Percentiles rank a stretch among this genome's conserved stretches.
phyloP scores from a whole-genome alignment of 2,797 vertebrate species.

The Karalla daura region DNA sequence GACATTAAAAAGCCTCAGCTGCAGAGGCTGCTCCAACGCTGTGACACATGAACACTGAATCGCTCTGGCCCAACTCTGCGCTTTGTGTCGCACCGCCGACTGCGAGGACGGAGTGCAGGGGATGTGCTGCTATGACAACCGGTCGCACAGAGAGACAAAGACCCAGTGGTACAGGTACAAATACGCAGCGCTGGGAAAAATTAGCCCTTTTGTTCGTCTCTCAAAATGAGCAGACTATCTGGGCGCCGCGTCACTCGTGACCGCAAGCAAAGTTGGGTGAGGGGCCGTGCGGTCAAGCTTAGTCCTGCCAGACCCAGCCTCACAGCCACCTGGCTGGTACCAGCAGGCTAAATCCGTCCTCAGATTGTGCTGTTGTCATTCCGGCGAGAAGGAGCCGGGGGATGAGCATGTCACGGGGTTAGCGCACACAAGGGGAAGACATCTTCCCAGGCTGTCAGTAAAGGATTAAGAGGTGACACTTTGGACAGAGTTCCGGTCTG shows the following conservation, averaged over 20 bases:
- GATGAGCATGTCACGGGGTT: conserved; percentile 36
- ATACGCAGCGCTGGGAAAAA: background rate
- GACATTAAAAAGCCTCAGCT: conserved; percentile 33
- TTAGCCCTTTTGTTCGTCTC: background rate
- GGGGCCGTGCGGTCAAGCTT: conserved; percentile 3
- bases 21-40: background rate
- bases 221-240: background rate
- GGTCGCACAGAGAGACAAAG: conserved; percentile 11
- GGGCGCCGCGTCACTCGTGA: conserved; percentile 1
- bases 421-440: conserved; percentile 24
- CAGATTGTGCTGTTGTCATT: conserved; percentile 30
- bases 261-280: conserved; percentile 9
- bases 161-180: background rate
- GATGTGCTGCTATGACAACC: conserved; percentile 43
- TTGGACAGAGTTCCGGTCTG: background rate
- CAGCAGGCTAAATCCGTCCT: conserved; percentile 27
- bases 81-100: background rate
- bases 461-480: conserved; percentile 29
- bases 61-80: background rate
- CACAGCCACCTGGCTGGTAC: background rate
- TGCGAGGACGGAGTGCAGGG: background rate
- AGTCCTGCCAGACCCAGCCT: conserved; percentile 13
- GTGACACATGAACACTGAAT: conserved; percentile 19
- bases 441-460: conserved; percentile 21
- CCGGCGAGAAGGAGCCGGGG: conserved; percentile 14